phyloP scores from a whole-genome alignment of 2,113 vertebrate species.

The Cromileptes altivelis region DNA sequence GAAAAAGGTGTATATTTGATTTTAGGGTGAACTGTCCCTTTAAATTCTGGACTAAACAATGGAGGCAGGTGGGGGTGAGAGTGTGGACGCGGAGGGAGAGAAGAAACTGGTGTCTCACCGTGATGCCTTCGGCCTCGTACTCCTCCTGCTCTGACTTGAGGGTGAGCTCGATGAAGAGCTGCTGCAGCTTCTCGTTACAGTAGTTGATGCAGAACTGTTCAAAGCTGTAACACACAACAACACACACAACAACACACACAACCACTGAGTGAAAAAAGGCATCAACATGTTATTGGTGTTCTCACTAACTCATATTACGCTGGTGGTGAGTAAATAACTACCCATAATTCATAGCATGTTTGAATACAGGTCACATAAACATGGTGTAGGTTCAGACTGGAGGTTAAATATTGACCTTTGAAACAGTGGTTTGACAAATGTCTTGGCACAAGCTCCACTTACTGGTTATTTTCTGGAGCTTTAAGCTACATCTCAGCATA shows the following conservation, averaged over 20 bases:
- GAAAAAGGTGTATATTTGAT: too few species aligned
- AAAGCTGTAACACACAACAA: conserved; percentile 85
- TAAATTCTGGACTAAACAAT: not conserved
- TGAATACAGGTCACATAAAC: not conserved
- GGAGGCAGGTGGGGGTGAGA: not conserved
- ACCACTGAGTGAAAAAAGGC: not conserved
- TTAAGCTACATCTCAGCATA: not conserved
- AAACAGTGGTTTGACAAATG: not conserved
- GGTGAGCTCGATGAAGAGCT: conserved; percentile 98
- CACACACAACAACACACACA: conserved; percentile 3
- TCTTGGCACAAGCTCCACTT: not conserved
- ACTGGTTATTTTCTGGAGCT: not conserved
- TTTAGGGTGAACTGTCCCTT: too few species aligned
- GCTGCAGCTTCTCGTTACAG: conserved; percentile 98
- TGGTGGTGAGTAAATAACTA: not conserved
- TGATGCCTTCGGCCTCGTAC: conserved; percentile 97
- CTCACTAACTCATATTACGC: not conserved
- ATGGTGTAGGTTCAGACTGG: too few species aligned
- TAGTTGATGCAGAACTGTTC: conserved; percentile 99
- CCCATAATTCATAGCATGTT: not conserved
- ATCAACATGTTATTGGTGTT: not conserved
- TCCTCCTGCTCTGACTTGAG: conserved; percentile 98
- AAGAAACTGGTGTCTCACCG: conserved; percentile 84
- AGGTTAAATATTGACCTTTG: not conserved
- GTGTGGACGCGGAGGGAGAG: not conserved